Evolutionary conservation across 2,797 vertebrate genomes (phyloP).

Genomic region (Artibeus jamaicensis): DNA sequence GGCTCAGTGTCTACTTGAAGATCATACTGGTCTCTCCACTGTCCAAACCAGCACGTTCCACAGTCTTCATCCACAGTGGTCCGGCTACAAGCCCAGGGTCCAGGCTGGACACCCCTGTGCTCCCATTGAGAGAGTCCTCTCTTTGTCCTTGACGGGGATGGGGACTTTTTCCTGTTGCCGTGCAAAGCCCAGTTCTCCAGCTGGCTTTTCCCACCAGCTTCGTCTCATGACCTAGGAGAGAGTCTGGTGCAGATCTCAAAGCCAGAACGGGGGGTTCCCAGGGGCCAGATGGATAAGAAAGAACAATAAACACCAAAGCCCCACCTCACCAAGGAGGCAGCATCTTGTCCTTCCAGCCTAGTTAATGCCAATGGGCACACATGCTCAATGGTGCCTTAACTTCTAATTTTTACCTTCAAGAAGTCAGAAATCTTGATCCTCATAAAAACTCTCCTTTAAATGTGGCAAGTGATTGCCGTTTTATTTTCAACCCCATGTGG

Average conservation of each 20-base stretch:
- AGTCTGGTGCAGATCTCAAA: not conserved
- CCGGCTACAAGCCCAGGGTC: not conserved
- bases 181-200: not conserved
- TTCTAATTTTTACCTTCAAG: not conserved
- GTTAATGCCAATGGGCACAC: not conserved
- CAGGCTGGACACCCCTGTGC: not conserved
- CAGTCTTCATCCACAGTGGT: not conserved
- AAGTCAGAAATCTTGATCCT: not conserved
- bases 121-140: not conserved
- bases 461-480: not conserved
- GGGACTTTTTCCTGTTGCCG: fast-evolving
- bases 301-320: not conserved
- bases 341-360: not conserved
- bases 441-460: not conserved
- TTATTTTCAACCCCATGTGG: not conserved
- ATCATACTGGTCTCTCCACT: not conserved
- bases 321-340: not conserved
- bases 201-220: not conserved
- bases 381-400: not conserved
- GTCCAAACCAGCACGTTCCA: not conserved
- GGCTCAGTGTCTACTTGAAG: not conserved
- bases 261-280: not conserved
- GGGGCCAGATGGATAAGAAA: not conserved
- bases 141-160: fast-evolving
- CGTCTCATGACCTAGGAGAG: not conserved